Evolutionary conservation across 2,113 vertebrate genomes (phyloP), one percentile per base, ranked within the genome.

Genomic region (Terrapene triunguis): DNA sequence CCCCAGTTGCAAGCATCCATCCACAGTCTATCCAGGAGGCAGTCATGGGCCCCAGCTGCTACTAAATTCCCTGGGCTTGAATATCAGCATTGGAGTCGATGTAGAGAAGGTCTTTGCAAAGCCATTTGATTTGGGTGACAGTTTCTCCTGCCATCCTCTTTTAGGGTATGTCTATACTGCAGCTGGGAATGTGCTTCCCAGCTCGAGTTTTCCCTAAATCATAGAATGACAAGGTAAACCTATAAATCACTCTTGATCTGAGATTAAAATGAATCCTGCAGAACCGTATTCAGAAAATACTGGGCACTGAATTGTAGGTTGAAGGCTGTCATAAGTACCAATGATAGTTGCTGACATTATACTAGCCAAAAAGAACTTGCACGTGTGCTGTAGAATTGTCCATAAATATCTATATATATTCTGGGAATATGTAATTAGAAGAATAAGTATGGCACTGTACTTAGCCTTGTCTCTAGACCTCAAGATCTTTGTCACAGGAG

Each of bases 401-500:
- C 88, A 3, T 32, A 3, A 50, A n/a, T 85, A 62, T 2, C 12
- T 78, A 19, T 82, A 79, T 89, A 85, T 48, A 2, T 57, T 92
- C 79, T 19, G 2, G 7, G 7, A 85, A 53, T 44, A 48, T 38
- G 3, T 19, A 74, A 86, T 29, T 85, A 85, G n/a, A 91, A 85
- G 4, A 86, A 53, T n/a, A 95, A 90, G 88, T 69, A 10, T 14
- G 13, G 87, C 3, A 42, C 2, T 19, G 54, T 3, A 78, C 76
- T 90, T 86, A 82, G 80, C 87, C 2, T 89, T 87, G 3, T 42
- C 25, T 94, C 24, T 72, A 65, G 62, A 89, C 2, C 14, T 84
- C 47, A 80, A 87, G 7, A 69, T 51, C 6, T 21, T 65, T 88
- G 48, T 78, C 48, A 85, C 1, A 38, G 27, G 76, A 65, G 12